Evolutionary conservation across 2,113 vertebrate genomes (phyloP).

Genomic region (Cairina moschata): DNA sequence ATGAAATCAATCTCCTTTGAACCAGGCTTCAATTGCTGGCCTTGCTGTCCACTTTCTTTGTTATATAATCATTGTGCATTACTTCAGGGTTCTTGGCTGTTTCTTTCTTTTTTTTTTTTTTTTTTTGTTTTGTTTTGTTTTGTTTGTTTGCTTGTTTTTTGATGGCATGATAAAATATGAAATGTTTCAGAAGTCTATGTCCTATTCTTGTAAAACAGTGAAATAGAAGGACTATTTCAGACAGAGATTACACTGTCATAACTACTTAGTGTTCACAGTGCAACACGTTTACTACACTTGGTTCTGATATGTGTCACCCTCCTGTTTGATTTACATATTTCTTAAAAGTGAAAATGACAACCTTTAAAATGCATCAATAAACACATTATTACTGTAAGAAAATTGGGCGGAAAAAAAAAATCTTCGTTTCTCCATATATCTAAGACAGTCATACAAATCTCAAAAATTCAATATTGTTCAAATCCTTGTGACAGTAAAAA

Average conservation of each 20-base stretch:
- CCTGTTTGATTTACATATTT: not conserved
- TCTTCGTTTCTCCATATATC: not conserved
- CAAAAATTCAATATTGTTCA: not conserved
- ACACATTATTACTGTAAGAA: not conserved
- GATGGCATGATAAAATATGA: not conserved
- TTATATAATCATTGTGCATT: not conserved
- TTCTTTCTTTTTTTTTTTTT: not conserved
- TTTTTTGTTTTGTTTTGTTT: too few relatives aligned
- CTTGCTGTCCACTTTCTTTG: not conserved
- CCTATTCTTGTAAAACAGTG: not conserved
- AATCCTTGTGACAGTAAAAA: not conserved
- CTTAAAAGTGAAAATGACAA: not conserved
- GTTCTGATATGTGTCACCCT: not conserved
- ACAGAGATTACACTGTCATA: not conserved
- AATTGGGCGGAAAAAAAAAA: not conserved
- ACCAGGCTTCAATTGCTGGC: not conserved
- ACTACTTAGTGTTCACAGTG: not conserved
- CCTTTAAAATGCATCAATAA: not conserved
- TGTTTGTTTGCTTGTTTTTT: not conserved
- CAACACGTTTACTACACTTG: not conserved
- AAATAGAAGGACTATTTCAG: not conserved
- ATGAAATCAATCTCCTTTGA: not conserved
- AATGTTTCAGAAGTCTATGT: not conserved
- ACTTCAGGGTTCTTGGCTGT: not conserved
- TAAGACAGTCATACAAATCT: not conserved